A percentile compares a stretch with the other conserved stretches of the same genome.
Evolutionary conservation across 2,888 invertebrate genomes (phyloP).

Genomic region (Cerceris ruficornis): DNA sequence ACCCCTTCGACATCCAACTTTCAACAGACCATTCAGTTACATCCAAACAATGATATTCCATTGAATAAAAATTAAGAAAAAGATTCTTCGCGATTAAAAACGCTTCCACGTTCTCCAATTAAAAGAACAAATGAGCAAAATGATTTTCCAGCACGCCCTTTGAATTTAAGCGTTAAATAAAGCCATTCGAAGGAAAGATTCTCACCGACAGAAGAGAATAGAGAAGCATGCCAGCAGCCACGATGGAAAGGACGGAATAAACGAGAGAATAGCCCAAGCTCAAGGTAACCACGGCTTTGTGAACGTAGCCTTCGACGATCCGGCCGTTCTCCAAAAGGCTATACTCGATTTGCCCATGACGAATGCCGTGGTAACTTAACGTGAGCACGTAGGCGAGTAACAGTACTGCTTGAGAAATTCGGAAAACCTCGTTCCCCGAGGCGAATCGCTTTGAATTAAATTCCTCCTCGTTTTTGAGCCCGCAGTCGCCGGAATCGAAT

Average conservation of each 20-base stretch:
- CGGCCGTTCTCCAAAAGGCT: slow-evolving; percentile 70
- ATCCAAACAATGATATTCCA: too few species aligned
- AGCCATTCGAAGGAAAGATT: neutral
- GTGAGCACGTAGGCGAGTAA: slow-evolving; percentile 62
- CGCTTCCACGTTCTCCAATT: too few species aligned
- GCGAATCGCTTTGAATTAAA: neutral
- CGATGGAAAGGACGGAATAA: slow-evolving; percentile 61
- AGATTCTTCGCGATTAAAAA: too few species aligned
- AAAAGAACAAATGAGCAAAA: too few species aligned
- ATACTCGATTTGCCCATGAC: slow-evolving; percentile 66
- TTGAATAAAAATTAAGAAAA: too few species aligned
- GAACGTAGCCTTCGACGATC: slow-evolving; percentile 62
- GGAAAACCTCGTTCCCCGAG: slow-evolving; percentile 55
- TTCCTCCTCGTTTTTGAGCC: neutral
- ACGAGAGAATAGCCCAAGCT: slow-evolving; percentile 69
- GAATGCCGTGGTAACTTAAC: slow-evolving; percentile 67
- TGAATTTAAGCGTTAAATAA: neutral
- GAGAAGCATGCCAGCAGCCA: slow-evolving; percentile 67
- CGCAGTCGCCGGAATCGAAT: neutral
- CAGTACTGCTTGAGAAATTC: slow-evolving; percentile 63
- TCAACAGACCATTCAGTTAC: too few species aligned
- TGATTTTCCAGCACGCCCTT: too few species aligned
- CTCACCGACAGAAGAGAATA: slow-evolving; percentile 72
- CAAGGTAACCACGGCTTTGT: slow-evolving; percentile 66
- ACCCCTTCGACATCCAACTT: too few species aligned